A percentile compares a stretch with the other conserved stretches of the same genome.
Evolutionary conservation across 2,797 vertebrate genomes (phyloP).

Genomic region (Aviceda leuphotes): DNA sequence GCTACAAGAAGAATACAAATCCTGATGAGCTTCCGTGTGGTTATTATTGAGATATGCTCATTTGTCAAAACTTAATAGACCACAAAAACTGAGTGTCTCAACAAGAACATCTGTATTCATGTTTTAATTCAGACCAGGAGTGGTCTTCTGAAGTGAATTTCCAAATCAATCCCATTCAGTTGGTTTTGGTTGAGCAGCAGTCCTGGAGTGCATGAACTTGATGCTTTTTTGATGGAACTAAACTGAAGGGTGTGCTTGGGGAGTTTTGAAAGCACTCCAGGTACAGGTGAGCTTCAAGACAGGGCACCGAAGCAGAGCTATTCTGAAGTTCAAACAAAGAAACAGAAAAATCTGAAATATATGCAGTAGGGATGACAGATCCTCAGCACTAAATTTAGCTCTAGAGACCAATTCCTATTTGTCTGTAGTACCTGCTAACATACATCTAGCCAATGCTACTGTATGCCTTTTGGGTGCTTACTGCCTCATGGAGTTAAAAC

Average conservation of each 20-base stretch:
- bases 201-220: not conserved
- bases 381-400: not conserved
- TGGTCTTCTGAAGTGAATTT: not conserved
- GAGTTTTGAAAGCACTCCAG: not conserved
- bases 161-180: not conserved
- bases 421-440: not conserved
- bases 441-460: not conserved
- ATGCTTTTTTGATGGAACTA: not conserved
- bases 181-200: not conserved
- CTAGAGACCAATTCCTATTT: not conserved
- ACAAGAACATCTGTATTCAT: not conserved
- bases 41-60: not conserved
- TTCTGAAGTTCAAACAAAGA: not conserved
- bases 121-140: not conserved
- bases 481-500: not conserved
- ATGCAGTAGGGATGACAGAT: not conserved
- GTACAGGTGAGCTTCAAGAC: not conserved
- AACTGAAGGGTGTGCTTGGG: not conserved
- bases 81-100: not conserved
- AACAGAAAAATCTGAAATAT: not conserved
- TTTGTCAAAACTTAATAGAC: not conserved
- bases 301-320: not conserved
- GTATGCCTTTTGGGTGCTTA: not conserved
- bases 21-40: not conserved
- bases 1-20: not conserved